Conservation (phyloP, 2,797 vertebrate species). For the Rhabdophis nuchalis region DNA sequence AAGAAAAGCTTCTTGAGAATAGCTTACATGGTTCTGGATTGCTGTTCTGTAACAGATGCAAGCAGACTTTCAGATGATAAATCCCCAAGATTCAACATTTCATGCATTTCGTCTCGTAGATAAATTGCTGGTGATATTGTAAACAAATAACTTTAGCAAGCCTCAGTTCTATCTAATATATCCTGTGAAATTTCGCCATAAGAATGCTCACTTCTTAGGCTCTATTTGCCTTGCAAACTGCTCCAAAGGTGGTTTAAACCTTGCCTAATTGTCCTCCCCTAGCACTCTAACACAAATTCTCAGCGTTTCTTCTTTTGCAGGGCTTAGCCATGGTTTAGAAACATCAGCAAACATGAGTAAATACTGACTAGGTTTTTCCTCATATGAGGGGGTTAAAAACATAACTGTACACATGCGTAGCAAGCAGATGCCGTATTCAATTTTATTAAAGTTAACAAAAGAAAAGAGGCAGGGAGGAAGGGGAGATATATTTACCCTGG, state of each 20-base stretch:
- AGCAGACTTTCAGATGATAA: background rate
- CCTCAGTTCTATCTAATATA: background rate
- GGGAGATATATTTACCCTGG: background rate
- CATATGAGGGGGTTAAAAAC: background rate
- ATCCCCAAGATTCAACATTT: background rate
- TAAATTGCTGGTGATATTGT: background rate
- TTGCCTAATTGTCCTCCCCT: background rate
- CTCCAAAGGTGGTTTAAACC: background rate
- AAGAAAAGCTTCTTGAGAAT: background rate
- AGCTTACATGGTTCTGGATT: background rate
- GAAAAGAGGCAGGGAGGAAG: background rate
- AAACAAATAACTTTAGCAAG: background rate
- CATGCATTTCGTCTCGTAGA: background rate
- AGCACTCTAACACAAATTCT: background rate
- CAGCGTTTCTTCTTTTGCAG: background rate
- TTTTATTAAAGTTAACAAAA: background rate
- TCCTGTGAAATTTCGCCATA: background rate
- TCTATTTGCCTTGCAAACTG: background rate
- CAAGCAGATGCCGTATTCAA: background rate
- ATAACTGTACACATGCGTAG: background rate
- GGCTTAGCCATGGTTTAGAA: background rate
- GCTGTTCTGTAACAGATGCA: background rate
- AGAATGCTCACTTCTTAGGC: background rate
- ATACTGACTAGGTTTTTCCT: background rate
- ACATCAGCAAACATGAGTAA: background rate